Conservation (phyloP, 2,797 vertebrate genomes). For the Anas bernieri region DNA sequence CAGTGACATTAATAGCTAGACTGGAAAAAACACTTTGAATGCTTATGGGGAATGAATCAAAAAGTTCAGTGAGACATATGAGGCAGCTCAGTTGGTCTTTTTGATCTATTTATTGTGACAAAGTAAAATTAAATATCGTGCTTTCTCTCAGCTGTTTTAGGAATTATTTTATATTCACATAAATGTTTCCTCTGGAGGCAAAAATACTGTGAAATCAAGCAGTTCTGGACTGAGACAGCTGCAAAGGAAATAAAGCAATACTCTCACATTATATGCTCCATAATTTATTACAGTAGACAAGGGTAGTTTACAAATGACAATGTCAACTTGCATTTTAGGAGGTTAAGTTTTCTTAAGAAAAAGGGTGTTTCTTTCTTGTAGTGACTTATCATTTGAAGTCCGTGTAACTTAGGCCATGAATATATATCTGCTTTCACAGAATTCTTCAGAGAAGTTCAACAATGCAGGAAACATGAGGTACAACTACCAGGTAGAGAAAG, state of each 20-base stretch:
- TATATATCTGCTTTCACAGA: neutral
- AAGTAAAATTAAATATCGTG: neutral
- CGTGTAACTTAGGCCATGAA: neutral
- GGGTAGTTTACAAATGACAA: neutral
- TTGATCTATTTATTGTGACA: neutral
- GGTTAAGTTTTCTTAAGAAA: neutral
- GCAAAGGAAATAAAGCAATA: neutral
- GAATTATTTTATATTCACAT: neutral
- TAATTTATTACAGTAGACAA: neutral
- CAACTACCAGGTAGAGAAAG: neutral
- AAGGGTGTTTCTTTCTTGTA: fast-evolving
- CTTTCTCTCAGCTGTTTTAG: neutral
- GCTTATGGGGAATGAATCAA: neutral
- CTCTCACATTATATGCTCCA: neutral
- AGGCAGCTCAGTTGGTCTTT: neutral
- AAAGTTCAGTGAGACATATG: neutral
- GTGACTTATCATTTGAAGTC: neutral
- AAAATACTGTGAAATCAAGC: neutral
- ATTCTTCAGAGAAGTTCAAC: neutral
- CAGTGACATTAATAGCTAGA: neutral
- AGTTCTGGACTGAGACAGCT: neutral
- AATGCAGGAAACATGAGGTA: neutral
- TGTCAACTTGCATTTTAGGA: neutral
- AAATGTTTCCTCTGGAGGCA: neutral
- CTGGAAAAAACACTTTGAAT: neutral